Evolutionary conservation across 2,888 invertebrate species (phyloP).

Genomic region (Drosophila lacicola): DNA sequence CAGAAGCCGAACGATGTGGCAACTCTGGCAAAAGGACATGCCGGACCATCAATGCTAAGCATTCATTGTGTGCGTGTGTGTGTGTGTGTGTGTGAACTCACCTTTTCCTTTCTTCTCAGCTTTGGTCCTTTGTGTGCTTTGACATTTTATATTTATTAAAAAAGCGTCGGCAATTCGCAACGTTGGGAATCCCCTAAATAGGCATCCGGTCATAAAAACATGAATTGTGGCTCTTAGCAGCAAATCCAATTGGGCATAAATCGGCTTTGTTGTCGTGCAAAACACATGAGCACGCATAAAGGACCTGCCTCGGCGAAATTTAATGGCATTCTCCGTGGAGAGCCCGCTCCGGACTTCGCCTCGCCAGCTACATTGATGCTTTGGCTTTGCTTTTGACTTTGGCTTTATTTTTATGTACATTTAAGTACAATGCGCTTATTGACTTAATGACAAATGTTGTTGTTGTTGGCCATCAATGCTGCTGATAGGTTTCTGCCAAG

Average conservation of each 20-base stretch:
- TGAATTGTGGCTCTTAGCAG: conserved; percentile 81
- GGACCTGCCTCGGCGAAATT: conserved; percentile 31
- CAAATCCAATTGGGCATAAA: conserved; percentile 80
- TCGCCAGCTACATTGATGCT: background rate
- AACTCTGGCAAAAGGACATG: conserved; percentile 47
- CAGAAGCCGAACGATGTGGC: conserved; percentile 8
- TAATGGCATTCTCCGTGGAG: conserved; percentile 34
- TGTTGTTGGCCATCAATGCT: conserved; percentile 62
- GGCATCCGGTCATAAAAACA: conserved; percentile 80
- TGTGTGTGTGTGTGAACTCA: conserved; percentile 51
- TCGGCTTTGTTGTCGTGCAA: conserved; percentile 69
- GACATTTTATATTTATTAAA: conserved; percentile 81
- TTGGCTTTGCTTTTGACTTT: conserved; percentile 2
- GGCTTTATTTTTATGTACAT: conserved; percentile 78
- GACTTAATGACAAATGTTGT: conserved; percentile 78
- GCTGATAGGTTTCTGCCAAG: conserved; percentile 19
- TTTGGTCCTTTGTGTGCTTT: conserved; percentile 28
- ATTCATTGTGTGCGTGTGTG: conserved; percentile 44
- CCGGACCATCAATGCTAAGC: conserved; percentile 57
- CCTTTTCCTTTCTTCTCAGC: conserved; percentile 44
- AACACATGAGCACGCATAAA: conserved; percentile 60
- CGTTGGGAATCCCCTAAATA: conserved; percentile 58
- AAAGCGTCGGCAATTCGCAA: conserved; percentile 50
- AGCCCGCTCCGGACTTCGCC: too few species aligned
- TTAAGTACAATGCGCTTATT: conserved; percentile 80